Conservation (phyloP, 2,797 vertebrate species). For the Microchirus variegatus region DNA sequence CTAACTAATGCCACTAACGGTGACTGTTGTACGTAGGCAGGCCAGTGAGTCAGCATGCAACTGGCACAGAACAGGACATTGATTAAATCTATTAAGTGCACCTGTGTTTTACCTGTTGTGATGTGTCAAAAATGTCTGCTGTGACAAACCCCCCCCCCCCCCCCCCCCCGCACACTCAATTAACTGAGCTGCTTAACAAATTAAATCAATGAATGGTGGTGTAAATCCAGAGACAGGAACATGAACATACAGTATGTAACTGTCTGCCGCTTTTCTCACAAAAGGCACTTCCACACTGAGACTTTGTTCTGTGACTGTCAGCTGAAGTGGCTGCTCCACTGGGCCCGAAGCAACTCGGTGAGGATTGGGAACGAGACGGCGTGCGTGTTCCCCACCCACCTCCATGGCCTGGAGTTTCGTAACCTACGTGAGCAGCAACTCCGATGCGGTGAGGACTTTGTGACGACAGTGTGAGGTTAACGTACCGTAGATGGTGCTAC, state of each 20-base stretch:
- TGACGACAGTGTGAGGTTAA: background rate
- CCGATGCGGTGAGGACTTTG: constrained; percentile 83
- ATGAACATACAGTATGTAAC: constrained; percentile 14
- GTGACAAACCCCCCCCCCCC: too few species aligned
- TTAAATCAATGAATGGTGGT: background rate
- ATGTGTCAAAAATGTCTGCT: background rate
- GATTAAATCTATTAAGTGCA: constrained; percentile 9
- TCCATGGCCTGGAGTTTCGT: constrained; percentile 84
- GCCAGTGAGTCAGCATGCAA: constrained; percentile 11
- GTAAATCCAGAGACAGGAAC: background rate
- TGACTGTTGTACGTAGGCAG: background rate
- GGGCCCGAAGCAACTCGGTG: constrained; percentile 83
- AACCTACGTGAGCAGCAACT: constrained; percentile 86
- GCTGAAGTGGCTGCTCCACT: constrained; percentile 87
- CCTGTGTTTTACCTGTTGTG: background rate
- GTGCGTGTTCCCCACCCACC: constrained; percentile 84
- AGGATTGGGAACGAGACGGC: constrained; percentile 85
- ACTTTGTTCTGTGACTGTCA: constrained; percentile 93
- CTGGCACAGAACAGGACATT: background rate
- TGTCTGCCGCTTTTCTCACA: constrained; percentile 20
- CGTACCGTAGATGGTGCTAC: background rate
- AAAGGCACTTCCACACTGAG: constrained; percentile 88
- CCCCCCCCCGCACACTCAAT: background rate
- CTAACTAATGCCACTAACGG: constrained; percentile 13
- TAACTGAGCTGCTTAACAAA: background rate